phyloP scores from a whole-genome alignment of 2,888 invertebrate genomes.

The Zonitis immaculata region DNA sequence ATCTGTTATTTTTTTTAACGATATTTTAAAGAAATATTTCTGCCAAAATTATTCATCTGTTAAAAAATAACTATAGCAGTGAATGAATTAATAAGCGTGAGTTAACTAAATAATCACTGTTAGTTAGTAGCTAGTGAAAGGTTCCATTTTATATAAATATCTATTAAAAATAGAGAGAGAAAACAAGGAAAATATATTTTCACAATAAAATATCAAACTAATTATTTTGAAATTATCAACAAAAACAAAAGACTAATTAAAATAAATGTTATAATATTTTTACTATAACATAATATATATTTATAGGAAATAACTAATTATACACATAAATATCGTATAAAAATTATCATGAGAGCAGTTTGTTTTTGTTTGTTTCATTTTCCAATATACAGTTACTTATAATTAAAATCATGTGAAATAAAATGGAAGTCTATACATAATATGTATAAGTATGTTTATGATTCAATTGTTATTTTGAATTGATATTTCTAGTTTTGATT shows the following conservation, averaged over 20 bases:
- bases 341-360: constrained; percentile 4
- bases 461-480: no score
- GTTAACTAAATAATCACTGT: neutral
- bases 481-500: no score
- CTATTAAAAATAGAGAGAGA: neutral
- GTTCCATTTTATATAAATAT: neutral
- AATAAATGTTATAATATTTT: no score
- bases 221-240: neutral
- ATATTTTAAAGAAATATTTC: no score
- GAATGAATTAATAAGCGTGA: neutral
- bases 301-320: neutral
- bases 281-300: neutral
- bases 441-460: no score
- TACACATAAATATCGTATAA: neutral
- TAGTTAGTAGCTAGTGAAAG: no score
- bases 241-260: neutral
- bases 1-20: no score
- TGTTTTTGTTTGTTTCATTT: neutral
- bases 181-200: neutral
- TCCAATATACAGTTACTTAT: constrained; percentile 14
- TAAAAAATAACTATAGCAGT: neutral
- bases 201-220: neutral
- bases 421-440: no score
- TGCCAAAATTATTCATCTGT: neutral
- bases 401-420: constrained; percentile 12